Base-by-base conservation (phyloP, 2,797 vertebrate species). In the Chelmon rostratus region DNA sequence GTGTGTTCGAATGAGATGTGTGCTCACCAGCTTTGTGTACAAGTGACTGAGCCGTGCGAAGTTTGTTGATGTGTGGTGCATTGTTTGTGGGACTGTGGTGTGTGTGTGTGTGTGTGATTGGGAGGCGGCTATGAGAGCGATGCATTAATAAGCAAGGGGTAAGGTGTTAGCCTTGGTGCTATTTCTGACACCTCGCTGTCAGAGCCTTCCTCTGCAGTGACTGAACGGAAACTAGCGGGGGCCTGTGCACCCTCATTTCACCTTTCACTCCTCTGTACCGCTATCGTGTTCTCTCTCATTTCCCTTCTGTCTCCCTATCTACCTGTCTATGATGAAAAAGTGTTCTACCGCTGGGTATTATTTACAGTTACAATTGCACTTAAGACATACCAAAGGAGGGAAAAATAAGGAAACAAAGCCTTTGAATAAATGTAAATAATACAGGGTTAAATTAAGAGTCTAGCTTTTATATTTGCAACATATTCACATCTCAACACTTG, bases 181-280 rank as follows among this genome's bases (percentile, higher is more conserved):
- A 92, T 94, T 94, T 86, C 86, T 90, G 88, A 93, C 88, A 89
- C 86, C 82, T 91, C 82, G n/a, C 86, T 90, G 88, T 91, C 89
- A 87, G 84, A 93, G 73, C 47, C 69, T 82, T 85, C 84, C 84
- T 83, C 77, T 83, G 81, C 89, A 83, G 76, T 77, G 76, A 77
- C 73, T 83, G 82, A 83, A 87, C 66, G 62, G 72, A 87, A 89
- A 84, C 84, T 69, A 73, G 68, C 23, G 10, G 64, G 74, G 65
- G 63, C 69, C 63, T 28, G 72, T 57, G 63, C 75, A 61, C 80
- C 77, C 65, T 83, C 68, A 73, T 82, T 82, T 85, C 78, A 84
- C 79, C 83, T 86, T 82, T 85, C 63, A 62, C 67, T 84, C 33
- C 57, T 87, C 64, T 68, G 65, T 56, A 49, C 78, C 42, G 3